Conservation (phyloP, 1,140 invertebrate species). For the Lysiphlebus fabarum region DNA sequence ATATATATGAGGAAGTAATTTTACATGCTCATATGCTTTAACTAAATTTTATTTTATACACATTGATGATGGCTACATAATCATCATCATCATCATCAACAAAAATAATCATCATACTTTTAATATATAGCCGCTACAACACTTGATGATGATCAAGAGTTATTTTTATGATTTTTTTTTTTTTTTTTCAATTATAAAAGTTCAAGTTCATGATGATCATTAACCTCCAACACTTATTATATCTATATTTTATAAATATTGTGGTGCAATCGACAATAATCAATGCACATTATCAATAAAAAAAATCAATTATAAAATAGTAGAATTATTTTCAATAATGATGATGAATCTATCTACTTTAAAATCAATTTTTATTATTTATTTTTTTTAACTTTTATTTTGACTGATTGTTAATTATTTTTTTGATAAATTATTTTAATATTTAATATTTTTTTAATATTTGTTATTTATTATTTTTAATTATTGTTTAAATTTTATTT, state of each 20-base stretch:
- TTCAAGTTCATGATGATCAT: conserved; percentile 11
- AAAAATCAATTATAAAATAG: too few species aligned
- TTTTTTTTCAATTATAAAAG: background rate
- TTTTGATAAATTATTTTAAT: too few species aligned
- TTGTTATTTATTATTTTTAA: background rate
- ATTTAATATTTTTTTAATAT: background rate
- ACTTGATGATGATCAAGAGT: conserved; percentile 28
- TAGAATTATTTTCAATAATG: too few species aligned
- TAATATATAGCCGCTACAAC: conserved; percentile 14
- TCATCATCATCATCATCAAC: too few species aligned
- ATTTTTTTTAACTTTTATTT: too few species aligned
- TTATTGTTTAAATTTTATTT: conserved; percentile 1
- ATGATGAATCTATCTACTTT: too few species aligned
- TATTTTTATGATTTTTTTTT: background rate
- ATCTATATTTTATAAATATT: too few species aligned
- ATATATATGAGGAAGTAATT: conserved; percentile 30
- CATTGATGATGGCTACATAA: background rate
- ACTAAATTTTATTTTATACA: conserved; percentile 12
- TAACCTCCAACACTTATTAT: background rate
- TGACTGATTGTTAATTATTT: too few species aligned
- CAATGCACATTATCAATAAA: too few species aligned
- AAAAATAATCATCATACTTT: conserved; percentile 9
- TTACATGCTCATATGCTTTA: conserved; percentile 19
- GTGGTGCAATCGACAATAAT: too few species aligned
- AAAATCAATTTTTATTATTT: too few species aligned